phyloP scores from a whole-genome alignment of 2,113 vertebrate genomes.

The Oreochromis spilurus region DNA sequence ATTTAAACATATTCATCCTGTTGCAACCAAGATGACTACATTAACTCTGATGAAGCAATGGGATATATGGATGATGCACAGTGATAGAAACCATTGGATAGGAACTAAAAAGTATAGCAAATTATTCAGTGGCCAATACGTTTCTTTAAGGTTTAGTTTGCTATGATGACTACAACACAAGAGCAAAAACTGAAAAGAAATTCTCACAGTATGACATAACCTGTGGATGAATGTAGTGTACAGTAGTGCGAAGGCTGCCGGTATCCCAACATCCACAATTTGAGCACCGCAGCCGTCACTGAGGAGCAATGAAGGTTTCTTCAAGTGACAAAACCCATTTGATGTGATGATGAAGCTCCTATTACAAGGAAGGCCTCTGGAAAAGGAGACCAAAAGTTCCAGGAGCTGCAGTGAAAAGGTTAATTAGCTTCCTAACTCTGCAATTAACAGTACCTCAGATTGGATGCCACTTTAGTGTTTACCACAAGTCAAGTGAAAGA shows the following conservation, averaged over 20 bases:
- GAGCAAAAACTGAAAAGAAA: not conserved
- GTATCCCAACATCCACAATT: rapidly evolving
- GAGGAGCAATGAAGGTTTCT: not conserved
- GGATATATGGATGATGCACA: not conserved
- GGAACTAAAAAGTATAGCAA: not conserved
- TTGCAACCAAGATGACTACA: not conserved
- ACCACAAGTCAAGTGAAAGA: not conserved
- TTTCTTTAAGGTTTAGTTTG: not conserved
- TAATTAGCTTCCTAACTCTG: not conserved
- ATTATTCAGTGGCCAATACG: not conserved
- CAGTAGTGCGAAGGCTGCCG: no score
- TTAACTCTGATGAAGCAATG: not conserved
- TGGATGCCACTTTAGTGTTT: not conserved
- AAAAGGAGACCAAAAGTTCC: not conserved
- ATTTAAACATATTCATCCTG: not conserved
- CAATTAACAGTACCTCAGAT: not conserved
- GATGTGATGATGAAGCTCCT: not conserved
- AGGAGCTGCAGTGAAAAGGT: not conserved
- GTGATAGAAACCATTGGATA: rapidly evolving
- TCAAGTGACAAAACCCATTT: not conserved
- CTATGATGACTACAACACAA: not conserved
- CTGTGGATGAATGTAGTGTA: no score
- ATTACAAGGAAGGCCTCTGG: not conserved
- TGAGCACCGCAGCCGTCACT: not conserved
- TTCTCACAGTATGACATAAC: no score